phyloP scores from a whole-genome alignment of 2,888 invertebrate species.

The Cheilosia scutellata region DNA sequence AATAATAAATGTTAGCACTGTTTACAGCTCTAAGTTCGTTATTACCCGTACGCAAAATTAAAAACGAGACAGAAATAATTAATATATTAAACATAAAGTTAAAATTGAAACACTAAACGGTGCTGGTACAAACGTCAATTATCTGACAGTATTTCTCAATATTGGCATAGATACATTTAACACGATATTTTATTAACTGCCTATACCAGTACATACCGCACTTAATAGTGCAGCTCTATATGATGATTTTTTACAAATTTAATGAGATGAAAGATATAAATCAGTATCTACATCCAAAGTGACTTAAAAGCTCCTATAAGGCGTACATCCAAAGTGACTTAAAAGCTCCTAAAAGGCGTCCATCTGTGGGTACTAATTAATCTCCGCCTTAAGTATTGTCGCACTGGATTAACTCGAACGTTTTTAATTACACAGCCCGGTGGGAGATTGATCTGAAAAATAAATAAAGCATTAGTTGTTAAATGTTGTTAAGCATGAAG shows the following conservation, averaged over 20 bases:
- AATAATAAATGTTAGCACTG: conserved; percentile 7
- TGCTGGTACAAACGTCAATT: no score
- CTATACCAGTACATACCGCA: not conserved
- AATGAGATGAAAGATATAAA: conserved; percentile 33
- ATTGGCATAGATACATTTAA: no score
- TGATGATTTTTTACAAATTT: conserved; percentile 38
- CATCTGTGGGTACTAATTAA: conserved; percentile 59
- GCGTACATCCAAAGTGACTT: conserved; percentile 36
- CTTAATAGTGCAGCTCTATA: not conserved
- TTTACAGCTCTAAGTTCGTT: conserved; percentile 13
- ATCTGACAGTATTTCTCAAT: no score
- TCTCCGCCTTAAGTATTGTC: conserved; percentile 75
- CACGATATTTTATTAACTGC: no score
- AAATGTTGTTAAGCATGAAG: no score
- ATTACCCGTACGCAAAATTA: conserved; percentile 5
- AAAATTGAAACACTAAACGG: not conserved
- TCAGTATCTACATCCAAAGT: not conserved
- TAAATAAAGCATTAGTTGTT: not conserved
- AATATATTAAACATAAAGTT: not conserved
- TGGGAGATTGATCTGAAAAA: conserved; percentile 81
- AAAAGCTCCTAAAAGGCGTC: conserved; percentile 67
- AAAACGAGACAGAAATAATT: not conserved
- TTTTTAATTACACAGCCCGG: conserved; percentile 82
- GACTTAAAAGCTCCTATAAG: conserved; percentile 64
- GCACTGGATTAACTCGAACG: conserved; percentile 78